These are phyloP conservation scores for Myotis myotis DNA, from an alignment of 2,797 vertebrate genomes.

Conservation along the genomic window DNA sequence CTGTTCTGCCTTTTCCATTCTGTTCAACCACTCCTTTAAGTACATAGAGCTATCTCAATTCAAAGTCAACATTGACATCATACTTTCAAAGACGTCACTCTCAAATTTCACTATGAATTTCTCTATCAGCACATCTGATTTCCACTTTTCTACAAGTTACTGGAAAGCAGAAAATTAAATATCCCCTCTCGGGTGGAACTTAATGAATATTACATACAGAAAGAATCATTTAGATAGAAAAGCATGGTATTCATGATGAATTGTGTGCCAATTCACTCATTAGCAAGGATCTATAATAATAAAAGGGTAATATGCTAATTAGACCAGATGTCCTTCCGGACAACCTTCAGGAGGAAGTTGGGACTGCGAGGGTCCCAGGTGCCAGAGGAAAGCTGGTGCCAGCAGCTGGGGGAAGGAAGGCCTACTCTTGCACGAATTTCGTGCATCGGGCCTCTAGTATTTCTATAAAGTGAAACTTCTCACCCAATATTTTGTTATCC, in stretches of 20 bases:
- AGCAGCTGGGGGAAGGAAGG: no score
- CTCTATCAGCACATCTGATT: background rate
- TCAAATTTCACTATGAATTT: background rate
- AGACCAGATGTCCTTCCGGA: no score
- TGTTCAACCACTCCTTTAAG: background rate
- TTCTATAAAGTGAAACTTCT: background rate
- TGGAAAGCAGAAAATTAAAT: constrained; percentile 34
- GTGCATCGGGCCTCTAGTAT: background rate
- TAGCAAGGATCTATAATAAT: background rate
- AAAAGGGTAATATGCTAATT: no score
- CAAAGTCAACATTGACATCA: background rate
- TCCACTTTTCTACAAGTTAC: background rate
- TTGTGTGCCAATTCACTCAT: background rate
- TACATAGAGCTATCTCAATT: background rate
- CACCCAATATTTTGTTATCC: background rate
- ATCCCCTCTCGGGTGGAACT: background rate
- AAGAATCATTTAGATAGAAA: background rate
- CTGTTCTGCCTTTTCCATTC: background rate
- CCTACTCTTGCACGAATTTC: no score
- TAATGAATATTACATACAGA: background rate
- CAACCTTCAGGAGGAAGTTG: no score
- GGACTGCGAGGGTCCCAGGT: no score
- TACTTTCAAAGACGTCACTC: background rate
- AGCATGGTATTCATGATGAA: background rate
- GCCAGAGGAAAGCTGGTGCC: no score